Base-by-base conservation (phyloP, 2,888 invertebrate genomes). In the Capitulum mitella region DNA sequence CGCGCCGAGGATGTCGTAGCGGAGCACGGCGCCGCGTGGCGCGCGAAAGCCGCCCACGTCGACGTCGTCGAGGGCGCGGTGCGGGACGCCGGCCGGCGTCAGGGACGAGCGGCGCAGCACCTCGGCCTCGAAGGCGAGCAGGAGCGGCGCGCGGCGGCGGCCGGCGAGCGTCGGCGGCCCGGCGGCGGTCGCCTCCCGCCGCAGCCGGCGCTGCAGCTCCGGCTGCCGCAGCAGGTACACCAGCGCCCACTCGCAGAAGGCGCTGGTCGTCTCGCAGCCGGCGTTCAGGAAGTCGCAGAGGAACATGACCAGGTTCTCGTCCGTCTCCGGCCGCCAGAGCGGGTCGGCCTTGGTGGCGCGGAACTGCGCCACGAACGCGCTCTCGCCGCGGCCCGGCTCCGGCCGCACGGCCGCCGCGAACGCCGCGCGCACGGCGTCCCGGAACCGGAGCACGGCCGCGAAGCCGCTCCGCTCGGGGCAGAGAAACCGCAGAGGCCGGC, bases 241-340 rank as follows among this genome's bases (percentile, higher is more conserved):
- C 1, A 61, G 10, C 12, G 61, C 29, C 61, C 61, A 61, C 61
- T 61, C 61, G 14, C 29, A 61, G 61, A 61, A 61, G n/a, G 61
- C 1, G 32, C 61, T 61, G 32, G 61, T 61, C 16, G 61, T 61
- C 61, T 61, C 61, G 61, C 61, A 61, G 61, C 61, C 61, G 32
- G 32, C 61, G 61, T 61, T 32, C 14, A 61, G 10, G 61, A 61
- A 61, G 32, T 61, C 61, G 32, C 10, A 61, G 61, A 61, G 32
- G 32, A 32, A 61, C 61, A 61, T 61, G 32, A 32, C 32, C n/a
- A 61, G 32, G 61, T 61, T 32, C 32, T 32, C 32, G 61, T 32
- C 61, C 14, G 16, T 32, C 32, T 61, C 61, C 14, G 61, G 61
- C 32, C 61, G 61, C 61, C 61, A 61, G 16, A 14, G 32, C 32